Base-by-base conservation (phyloP, 2,113 vertebrate species). In the Hippocampus guttulatus region DNA sequence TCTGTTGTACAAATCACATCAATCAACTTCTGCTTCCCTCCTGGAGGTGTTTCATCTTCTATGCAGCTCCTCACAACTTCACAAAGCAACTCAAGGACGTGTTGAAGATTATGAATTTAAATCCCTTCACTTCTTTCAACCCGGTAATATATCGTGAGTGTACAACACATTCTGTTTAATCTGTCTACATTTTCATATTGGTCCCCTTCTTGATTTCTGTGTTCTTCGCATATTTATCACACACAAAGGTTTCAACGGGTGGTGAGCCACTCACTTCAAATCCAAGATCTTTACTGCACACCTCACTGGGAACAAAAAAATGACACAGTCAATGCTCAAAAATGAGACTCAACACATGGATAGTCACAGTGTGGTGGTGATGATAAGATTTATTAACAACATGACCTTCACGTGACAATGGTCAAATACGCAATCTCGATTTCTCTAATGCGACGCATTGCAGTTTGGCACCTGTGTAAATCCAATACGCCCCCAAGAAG, bases 21-120 rank as follows among this genome's bases (percentile, higher is more conserved):
- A 81, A 77, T 86, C 83, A 84, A 64, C 74, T 87, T 88, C 86
- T 87, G 83, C 70, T 76, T 71, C 86, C 71, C 80, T 65, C 77
- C 80, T 79, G 79, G 73, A 88, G 77, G 77, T 67, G 75, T 83
- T 70, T 77, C 71, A 73, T 81, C 67, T 76, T 75, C 79, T 83
- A 82, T 75, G 62, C 63, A 30, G 55, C 23, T 69, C 38, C 43
- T 64, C 57, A 33, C 55, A 67, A 76, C 52, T 65, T 70, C 55
- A 55, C n/a, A 68, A 71, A 57, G 64, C 21, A 52, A 33, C 45
- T 52, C 27, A n/a, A 2, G 41, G 47, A 33, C 38, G 2, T 16
- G 71, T 73, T 67, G 5, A 66, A 57, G 41, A 54, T 51, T 74
- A 18, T 55, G 15, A 61, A 33, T 15, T 62, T 63, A 10, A 38